Conservation (phyloP, 2,888 invertebrate species). For the Amphipoea lucens region DNA sequence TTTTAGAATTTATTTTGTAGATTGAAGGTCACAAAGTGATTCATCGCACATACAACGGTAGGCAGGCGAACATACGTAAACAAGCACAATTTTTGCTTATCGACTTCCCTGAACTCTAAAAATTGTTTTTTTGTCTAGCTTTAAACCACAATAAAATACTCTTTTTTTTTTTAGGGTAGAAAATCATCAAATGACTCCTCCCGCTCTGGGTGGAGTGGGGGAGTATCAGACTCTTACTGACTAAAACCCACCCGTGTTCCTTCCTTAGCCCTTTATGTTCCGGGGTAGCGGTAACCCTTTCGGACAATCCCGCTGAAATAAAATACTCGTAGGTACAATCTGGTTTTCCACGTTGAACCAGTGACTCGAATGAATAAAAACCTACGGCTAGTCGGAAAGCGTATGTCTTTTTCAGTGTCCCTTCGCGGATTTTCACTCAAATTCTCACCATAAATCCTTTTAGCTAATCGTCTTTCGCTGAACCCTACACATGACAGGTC, state of each 20-base stretch:
- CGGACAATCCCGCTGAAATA: not conserved
- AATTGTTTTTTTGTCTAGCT: not conserved
- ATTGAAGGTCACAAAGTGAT: not conserved
- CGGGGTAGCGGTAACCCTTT: too few relatives aligned
- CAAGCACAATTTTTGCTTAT: not conserved
- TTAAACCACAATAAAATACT: not conserved
- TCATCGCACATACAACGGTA: not conserved
- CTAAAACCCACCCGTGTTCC: too few relatives aligned
- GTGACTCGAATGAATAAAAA: constrained; percentile 8
- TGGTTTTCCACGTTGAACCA: not conserved
- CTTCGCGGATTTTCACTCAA: constrained; percentile 13
- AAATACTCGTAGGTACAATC: too few relatives aligned
- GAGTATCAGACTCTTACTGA: too few relatives aligned
- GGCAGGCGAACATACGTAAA: not conserved
- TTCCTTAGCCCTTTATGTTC: too few relatives aligned
- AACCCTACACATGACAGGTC: constrained; percentile 41
- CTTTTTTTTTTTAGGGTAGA: too few relatives aligned
- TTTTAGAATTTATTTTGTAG: not conserved
- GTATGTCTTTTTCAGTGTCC: constrained; percentile 24
- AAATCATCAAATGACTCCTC: too few relatives aligned
- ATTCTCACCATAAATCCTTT: constrained; percentile 47
- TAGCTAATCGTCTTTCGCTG: constrained; percentile 52
- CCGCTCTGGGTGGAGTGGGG: too few relatives aligned
- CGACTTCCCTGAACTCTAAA: not conserved
- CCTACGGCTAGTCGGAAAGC: not conserved